Percentiles rank a stretch among this genome's conserved stretches.
Evolutionary conservation across 2,113 vertebrate species (phyloP).

Genomic region (Heteronetta atricapilla): DNA sequence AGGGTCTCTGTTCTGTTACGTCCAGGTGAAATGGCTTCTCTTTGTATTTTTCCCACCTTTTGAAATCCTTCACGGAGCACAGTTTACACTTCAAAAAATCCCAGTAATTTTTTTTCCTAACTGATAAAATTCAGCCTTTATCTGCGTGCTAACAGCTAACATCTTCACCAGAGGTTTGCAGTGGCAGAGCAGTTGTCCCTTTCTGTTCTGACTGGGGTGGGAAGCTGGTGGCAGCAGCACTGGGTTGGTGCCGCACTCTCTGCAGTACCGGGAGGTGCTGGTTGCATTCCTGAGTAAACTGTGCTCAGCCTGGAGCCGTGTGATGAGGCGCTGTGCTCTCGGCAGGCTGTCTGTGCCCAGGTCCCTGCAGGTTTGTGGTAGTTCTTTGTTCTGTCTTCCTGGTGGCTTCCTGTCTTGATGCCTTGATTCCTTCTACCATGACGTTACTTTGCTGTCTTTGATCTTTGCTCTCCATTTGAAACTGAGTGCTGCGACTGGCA

Average conservation of each 20-base stretch:
- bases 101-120: not conserved
- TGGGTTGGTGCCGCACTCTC: rapidly evolving
- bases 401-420: not conserved
- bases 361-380: not conserved
- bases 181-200: not conserved
- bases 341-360: not conserved
- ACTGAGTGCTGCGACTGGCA: not conserved
- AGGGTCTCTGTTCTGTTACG: not conserved
- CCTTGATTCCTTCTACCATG: not conserved
- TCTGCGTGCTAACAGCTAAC: not conserved
- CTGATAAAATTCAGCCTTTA: not conserved
- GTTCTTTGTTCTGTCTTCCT: not conserved
- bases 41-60: rapidly evolving
- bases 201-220: not conserved
- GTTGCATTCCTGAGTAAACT: not conserved
- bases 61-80: not conserved
- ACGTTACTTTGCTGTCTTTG: not conserved
- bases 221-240: not conserved
- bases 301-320: not conserved
- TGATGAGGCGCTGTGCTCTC: not conserved
- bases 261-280: not conserved
- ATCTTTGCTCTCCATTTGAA: not conserved
- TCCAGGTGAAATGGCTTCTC: not conserved
- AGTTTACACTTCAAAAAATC: not conserved
- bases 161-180: not conserved